Evolutionary conservation across 2,797 vertebrate species (phyloP).

Genomic region (Cheirogaleus major): DNA sequence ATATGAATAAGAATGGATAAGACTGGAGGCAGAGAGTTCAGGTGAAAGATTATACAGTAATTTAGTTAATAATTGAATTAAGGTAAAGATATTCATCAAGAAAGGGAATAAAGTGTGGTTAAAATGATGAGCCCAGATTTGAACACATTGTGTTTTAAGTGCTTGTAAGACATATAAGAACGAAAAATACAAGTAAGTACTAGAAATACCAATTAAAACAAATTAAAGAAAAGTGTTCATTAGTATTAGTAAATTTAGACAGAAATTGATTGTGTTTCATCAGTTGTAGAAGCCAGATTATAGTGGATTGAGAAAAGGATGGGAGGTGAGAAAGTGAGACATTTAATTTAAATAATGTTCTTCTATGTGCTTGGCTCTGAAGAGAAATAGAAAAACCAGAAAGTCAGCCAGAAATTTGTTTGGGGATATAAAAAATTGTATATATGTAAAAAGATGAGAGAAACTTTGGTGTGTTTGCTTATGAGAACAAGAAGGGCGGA

Average conservation of each 20-base stretch:
- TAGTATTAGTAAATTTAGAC: neutral
- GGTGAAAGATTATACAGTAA: neutral
- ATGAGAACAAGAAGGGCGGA: neutral
- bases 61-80: neutral
- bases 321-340: neutral
- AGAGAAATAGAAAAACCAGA: neutral
- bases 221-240: neutral
- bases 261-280: neutral
- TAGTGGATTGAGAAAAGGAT: neutral
- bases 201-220: neutral
- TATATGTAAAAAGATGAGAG: neutral
- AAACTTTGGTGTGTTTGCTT: neutral
- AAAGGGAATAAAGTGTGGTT: neutral
- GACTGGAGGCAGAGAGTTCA: neutral
- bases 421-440: neutral
- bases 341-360: neutral
- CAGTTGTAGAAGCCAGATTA: neutral
- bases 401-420: neutral
- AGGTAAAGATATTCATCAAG: neutral
- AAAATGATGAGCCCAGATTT: neutral
- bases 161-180: neutral
- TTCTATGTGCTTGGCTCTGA: neutral
- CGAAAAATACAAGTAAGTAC: neutral
- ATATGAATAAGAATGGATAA: neutral
- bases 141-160: neutral